phyloP scores from a whole-genome alignment of 2,888 invertebrate species.

The Diadegma fenestrale region DNA sequence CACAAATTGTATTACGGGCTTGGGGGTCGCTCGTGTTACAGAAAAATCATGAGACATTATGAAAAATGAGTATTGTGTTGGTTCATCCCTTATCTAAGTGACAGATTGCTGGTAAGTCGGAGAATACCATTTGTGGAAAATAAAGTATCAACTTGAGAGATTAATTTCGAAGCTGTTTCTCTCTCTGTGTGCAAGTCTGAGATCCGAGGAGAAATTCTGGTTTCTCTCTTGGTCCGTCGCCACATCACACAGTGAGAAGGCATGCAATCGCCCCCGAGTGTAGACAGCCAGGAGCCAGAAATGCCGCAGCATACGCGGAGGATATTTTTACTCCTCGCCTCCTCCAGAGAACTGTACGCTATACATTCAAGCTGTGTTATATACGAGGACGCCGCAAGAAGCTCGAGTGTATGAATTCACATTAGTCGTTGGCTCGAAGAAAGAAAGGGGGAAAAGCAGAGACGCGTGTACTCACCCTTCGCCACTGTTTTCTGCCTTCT shows the following conservation, averaged over 20 bases:
- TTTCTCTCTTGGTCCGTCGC: conserved; percentile 23
- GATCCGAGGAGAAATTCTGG: conserved; percentile 29
- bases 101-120: neutral
- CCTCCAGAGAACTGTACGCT: neutral
- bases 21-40: neutral
- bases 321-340: conserved; percentile 43
- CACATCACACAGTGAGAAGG: conserved; percentile 9
- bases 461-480: neutral
- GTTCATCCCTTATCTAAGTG: conserved; percentile 1
- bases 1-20: neutral
- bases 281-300: conserved; percentile 65
- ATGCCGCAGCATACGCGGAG: conserved; percentile 52
- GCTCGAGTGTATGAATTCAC: conserved; percentile 57
- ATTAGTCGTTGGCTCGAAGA: conserved; percentile 34
- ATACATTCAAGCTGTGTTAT: neutral
- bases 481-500: neutral
- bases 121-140: conserved; percentile 16
- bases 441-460: conserved; percentile 24
- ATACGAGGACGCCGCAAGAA: neutral
- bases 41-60: conserved; percentile 11
- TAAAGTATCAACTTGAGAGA: conserved; percentile 30
- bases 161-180: conserved; percentile 36
- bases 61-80: conserved; percentile 7
- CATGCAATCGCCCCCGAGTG: conserved; percentile 34
- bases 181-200: conserved; percentile 8